Percentiles rank a stretch among this genome's conserved stretches.
Evolutionary conservation across 2,113 vertebrate genomes (phyloP).

Genomic region (Tragulus kanchil): DNA sequence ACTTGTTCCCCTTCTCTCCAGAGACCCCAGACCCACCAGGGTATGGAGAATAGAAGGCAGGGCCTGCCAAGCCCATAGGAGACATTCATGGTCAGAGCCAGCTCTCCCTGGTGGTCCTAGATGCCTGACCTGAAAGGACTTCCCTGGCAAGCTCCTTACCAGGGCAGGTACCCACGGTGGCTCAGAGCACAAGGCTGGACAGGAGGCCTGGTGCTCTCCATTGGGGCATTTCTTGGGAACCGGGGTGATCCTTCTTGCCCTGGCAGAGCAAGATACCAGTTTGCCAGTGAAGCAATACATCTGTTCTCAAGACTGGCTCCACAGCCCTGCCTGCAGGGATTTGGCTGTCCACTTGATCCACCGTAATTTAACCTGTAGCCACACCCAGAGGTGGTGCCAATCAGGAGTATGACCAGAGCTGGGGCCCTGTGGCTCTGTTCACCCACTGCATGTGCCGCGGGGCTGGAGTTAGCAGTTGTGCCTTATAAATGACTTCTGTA

Average conservation of each 20-base stretch:
- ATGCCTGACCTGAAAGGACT: background rate
- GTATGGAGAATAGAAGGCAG: background rate
- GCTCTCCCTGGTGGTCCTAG: background rate
- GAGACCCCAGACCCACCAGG: background rate
- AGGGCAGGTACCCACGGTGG: background rate
- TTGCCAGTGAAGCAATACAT: background rate
- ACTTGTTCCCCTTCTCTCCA: background rate
- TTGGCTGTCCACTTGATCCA: background rate
- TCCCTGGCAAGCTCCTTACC: background rate
- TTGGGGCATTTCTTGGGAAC: background rate
- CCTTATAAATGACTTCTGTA: conserved; percentile 62
- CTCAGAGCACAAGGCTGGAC: background rate
- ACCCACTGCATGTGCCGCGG: background rate
- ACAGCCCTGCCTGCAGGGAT: background rate
- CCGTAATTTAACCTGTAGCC: conserved; percentile 49
- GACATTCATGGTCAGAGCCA: background rate
- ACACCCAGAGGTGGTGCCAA: background rate
- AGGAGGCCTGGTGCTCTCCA: background rate
- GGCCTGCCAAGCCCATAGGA: background rate
- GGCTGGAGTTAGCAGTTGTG: background rate
- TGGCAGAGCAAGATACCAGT: background rate
- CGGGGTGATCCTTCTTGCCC: background rate
- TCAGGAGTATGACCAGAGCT: background rate
- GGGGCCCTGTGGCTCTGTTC: background rate
- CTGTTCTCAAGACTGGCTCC: background rate